phyloP scores from a whole-genome alignment of 2,888 invertebrate species.

The Entomobrya multifasciata region DNA sequence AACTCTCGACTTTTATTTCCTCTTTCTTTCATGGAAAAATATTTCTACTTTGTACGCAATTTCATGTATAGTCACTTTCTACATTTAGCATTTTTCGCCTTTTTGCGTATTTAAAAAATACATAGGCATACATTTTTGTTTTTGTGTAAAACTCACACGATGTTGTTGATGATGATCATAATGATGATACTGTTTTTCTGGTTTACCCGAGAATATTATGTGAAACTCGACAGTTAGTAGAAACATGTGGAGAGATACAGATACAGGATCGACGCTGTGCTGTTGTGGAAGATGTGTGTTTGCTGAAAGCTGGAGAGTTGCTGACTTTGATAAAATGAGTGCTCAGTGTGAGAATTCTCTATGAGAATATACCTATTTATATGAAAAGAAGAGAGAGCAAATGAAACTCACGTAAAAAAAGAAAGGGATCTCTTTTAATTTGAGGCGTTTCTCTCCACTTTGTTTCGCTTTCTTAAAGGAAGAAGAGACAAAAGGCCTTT shows the following conservation, averaged over 20 bases:
- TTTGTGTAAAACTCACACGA: too few species aligned
- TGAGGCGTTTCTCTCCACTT: slow-evolving; percentile 65
- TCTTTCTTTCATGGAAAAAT: background rate
- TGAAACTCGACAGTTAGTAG: slow-evolving; percentile 49
- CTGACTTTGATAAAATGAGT: slow-evolving; percentile 68
- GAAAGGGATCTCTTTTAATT: slow-evolving; percentile 62
- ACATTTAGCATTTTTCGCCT: too few species aligned
- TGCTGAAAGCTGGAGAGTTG: slow-evolving; percentile 56
- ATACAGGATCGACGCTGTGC: background rate
- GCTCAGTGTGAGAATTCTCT: slow-evolving; percentile 23
- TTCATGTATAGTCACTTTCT: too few species aligned
- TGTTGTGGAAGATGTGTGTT: background rate
- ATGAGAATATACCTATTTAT: background rate
- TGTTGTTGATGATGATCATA: too few species aligned
- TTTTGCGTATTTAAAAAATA: too few species aligned
- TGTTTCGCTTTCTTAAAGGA: slow-evolving; percentile 50
- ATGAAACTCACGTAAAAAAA: slow-evolving; percentile 46
- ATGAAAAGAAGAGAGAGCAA: slow-evolving; percentile 40
- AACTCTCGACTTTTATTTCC: background rate
- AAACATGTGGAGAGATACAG: background rate
- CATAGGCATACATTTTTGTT: too few species aligned
- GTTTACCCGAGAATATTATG: background rate
- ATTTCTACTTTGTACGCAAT: background rate
- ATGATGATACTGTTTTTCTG: background rate
- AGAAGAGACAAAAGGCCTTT: slow-evolving; percentile 26